A percentile compares a stretch with the other conserved stretches of the same genome.
Evolutionary conservation across 2,888 invertebrate species (phyloP).

Genomic region (Tipula lateralis): DNA sequence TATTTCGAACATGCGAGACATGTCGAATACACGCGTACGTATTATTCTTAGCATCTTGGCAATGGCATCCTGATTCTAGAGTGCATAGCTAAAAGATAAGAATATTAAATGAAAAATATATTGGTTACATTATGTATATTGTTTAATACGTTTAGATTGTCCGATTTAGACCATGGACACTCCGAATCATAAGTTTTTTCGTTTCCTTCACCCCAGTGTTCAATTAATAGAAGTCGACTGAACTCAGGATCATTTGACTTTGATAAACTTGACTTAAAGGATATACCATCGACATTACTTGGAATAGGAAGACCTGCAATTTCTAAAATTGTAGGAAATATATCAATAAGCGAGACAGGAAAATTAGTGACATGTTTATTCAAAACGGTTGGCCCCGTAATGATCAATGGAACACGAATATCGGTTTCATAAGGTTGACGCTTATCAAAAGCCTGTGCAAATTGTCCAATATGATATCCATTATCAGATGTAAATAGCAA

Average conservation of each 20-base stretch:
- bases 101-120: conserved; percentile 28
- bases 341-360: conserved; percentile 71
- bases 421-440: conserved; percentile 88
- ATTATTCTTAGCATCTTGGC: conserved; percentile 79
- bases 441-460: conserved; percentile 82
- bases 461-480: conserved; percentile 88
- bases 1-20: conserved; percentile 49
- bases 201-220: conserved; percentile 76
- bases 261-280: conserved; percentile 48
- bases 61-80: conserved; percentile 68
- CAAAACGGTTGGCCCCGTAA: conserved; percentile 67
- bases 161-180: conserved; percentile 62
- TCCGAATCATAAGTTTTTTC: conserved; percentile 52
- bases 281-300: conserved; percentile 59
- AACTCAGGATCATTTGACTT: conserved; percentile 14
- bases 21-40: conserved; percentile 74
- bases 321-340: conserved; percentile 76
- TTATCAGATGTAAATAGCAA: conserved; percentile 84
- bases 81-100: conserved; percentile 58
- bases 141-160: conserved; percentile 61
- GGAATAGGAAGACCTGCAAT: conserved; percentile 57
- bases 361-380: conserved; percentile 50
- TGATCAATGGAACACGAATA: conserved; percentile 73
- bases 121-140: not conserved
- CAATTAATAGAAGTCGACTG: conserved; percentile 59